Evolutionary conservation across 2,888 invertebrate species (phyloP), one percentile per base, ranked within the genome.

Genomic region (Fragum whitleyi): DNA sequence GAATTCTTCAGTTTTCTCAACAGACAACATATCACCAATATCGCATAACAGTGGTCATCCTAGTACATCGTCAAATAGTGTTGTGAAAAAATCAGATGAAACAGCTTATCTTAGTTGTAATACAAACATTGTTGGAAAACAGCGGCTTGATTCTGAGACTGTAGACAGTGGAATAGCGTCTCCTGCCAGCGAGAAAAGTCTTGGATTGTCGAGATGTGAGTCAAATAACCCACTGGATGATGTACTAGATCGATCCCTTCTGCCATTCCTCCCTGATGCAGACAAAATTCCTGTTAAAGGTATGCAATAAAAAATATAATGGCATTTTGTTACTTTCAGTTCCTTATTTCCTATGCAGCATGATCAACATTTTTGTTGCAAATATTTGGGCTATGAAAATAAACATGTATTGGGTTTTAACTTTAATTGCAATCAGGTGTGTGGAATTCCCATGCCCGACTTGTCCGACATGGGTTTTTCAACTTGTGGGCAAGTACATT

Each of bases 221-320:
- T 36, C 36, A 9, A 23, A 76, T 7, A 81, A 85, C 47, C 86
- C 88, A 0, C 72, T 89, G 68, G 88, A 89, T 57, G 86, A 87
- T 39, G 74, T 88, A 29, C 79, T 86, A 32, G 79, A 74, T 74
- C 77, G 79, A 28, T 84, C 89, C 1, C 42, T 87, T 2, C 73
- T 88, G 23, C 84, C 86, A 0, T 62, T 81, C n/a, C 61, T 86
- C 7, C 78, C 86, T 59, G 87, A 87, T 47, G 74, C 74, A 32
- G 87, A 85, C 28, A 82, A 82, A 42, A 73, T 71, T 16, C 81
- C 82, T 14, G 85, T 80, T 62, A 81, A 83, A 86, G 88, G 88
- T 88, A 59, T 26, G 80, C 67, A 36, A n/a, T n/a, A n/a, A n/a
- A n/a, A n/a, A n/a, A n/a, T n/a, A n/a, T n/a, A n/a, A n/a, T n/a